A percentile compares a stretch with the other conserved stretches of the same genome.
These are phyloP conservation scores for Cartodere bifasciata DNA, from an alignment of 2,888 invertebrate genomes.

Conservation along the genomic window DNA sequence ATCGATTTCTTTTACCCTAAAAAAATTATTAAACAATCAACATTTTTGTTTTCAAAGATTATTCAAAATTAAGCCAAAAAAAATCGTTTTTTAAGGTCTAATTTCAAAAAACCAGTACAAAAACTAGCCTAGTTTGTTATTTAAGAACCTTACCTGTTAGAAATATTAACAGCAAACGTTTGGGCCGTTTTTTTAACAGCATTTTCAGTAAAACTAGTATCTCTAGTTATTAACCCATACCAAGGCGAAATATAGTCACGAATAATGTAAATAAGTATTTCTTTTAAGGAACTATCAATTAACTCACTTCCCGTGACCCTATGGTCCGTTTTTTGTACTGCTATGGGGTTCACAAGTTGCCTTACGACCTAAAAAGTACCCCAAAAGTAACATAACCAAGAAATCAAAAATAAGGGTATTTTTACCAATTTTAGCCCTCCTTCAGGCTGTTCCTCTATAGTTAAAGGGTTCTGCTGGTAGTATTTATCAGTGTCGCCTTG, in stretches of 20 bases:
- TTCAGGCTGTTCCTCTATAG: constrained; percentile 29
- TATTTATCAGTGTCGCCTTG: constrained; percentile 32
- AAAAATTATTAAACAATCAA: too few relatives aligned
- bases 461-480: constrained; percentile 30
- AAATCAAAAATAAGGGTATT: constrained; percentile 2
- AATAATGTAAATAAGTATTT: constrained; percentile 68
- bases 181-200: constrained; percentile 54
- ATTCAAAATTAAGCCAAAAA: too few relatives aligned
- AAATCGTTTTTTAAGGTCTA: too few relatives aligned
- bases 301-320: constrained; percentile 74
- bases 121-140: constrained; percentile 9
- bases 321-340: constrained; percentile 36
- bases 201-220: constrained; percentile 61
- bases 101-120: too few relatives aligned
- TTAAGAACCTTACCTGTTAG: constrained; percentile 58
- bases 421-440: constrained; percentile 29
- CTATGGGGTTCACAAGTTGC: constrained; percentile 26
- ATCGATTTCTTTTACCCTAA: constrained; percentile 67
- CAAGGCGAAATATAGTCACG: constrained; percentile 72
- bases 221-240: constrained; percentile 54
- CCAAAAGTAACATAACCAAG: constrained; percentile 1
- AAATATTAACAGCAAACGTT: constrained; percentile 55
- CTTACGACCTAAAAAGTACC: constrained; percentile 22
- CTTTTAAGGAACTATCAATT: constrained; percentile 76
- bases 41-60: too few relatives aligned